These are phyloP conservation scores for Oasisia sp. DNA, from an alignment of 2,888 invertebrate genomes.

Conservation along the genomic window DNA sequence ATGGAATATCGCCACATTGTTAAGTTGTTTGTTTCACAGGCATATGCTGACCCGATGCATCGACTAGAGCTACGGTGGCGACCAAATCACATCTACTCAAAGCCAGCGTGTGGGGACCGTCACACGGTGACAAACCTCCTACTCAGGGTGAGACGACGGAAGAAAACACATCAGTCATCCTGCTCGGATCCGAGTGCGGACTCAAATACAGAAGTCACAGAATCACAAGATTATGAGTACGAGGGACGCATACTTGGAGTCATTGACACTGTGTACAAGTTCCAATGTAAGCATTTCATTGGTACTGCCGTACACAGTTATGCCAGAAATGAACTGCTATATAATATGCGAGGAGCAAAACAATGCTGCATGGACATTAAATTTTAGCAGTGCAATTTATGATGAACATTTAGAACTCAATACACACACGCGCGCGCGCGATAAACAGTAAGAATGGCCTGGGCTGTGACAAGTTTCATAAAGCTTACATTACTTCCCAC, in stretches of 20 bases:
- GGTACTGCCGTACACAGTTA: background rate
- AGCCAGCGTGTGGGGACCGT: constrained; percentile 79
- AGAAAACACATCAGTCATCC: constrained; percentile 51
- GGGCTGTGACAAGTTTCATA: no score
- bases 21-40: constrained; percentile 54
- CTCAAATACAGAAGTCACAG: background rate
- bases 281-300: constrained; percentile 67
- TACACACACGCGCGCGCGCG: no score
- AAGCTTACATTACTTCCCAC: no score
- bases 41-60: constrained; percentile 71
- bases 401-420: no score
- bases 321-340: background rate
- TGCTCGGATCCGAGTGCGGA: background rate
- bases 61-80: constrained; percentile 81
- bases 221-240: constrained; percentile 36
- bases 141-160: constrained; percentile 71
- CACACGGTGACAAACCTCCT: constrained; percentile 77
- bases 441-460: no score
- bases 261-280: constrained; percentile 63
- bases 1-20: background rate
- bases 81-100: constrained; percentile 83
- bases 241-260: constrained; percentile 64
- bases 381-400: background rate
- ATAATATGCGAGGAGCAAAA: background rate
- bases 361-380: background rate